Evolutionary conservation across 2,888 invertebrate genomes (phyloP).

Genomic region (Drosophila tripunctata): DNA sequence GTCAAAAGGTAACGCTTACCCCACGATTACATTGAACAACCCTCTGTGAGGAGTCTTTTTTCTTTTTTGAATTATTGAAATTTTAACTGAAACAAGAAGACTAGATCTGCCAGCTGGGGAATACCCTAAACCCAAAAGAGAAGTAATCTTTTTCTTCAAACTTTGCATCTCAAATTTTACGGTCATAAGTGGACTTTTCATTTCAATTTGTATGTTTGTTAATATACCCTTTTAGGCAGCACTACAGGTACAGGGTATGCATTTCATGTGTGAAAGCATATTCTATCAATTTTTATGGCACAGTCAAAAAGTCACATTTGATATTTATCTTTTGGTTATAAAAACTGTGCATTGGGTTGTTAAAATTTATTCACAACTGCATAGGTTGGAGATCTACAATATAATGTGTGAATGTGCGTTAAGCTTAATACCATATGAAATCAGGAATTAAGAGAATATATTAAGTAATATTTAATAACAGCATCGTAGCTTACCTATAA

Average conservation of each 20-base stretch:
- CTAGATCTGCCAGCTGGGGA: neutral
- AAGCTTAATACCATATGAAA: conserved; percentile 26
- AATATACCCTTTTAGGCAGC: neutral
- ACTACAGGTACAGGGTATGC: conserved; percentile 29
- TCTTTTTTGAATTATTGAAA: conserved; percentile 61
- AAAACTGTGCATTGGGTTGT: conserved; percentile 52
- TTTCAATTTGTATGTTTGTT: too few species aligned
- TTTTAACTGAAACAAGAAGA: conserved; percentile 35
- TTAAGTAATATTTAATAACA: conserved; percentile 4
- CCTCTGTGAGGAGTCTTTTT: conserved; percentile 45
- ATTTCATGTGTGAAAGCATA: conserved; percentile 43
- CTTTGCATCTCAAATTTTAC: too few species aligned
- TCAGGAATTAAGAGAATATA: conserved; percentile 8
- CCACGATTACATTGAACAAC: conserved; percentile 25
- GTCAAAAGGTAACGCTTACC: conserved; percentile 74
- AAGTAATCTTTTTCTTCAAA: neutral
- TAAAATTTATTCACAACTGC: conserved; percentile 41
- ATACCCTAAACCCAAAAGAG: neutral
- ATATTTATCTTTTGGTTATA: conserved; percentile 68
- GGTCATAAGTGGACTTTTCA: too few species aligned
- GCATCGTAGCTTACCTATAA: too few species aligned
- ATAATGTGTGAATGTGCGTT: conserved; percentile 47
- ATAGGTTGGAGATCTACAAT: conserved; percentile 20
- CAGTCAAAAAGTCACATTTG: conserved; percentile 67
- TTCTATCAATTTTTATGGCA: conserved; percentile 68